A percentile compares a stretch with the other conserved stretches of the same genome.
phyloP scores from a whole-genome alignment of 2,797 vertebrate genomes.

The Pyrrhura leucotis region DNA sequence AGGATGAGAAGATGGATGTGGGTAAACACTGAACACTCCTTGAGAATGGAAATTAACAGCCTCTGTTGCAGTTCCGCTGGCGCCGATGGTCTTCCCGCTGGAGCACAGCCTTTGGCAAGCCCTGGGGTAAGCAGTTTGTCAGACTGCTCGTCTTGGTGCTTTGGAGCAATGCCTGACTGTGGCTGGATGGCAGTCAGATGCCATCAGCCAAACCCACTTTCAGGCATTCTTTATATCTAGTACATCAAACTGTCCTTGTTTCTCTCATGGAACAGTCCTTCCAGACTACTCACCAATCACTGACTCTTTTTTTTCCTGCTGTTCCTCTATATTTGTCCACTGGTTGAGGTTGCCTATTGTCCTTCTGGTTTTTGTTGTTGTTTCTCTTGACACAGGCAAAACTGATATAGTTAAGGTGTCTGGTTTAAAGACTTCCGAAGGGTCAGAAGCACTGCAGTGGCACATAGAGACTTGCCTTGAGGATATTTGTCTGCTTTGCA shows the following conservation, averaged over 20 bases:
- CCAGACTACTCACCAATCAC: neutral
- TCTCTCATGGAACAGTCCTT: neutral
- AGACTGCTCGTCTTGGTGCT: neutral
- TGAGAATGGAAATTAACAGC: neutral
- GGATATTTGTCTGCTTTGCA: neutral
- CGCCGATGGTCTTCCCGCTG: neutral
- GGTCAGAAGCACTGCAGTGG: neutral
- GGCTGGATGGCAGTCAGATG: neutral
- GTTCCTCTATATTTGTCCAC: neutral
- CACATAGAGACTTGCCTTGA: neutral
- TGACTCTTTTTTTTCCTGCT: neutral
- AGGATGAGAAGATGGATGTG: neutral
- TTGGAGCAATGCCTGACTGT: neutral
- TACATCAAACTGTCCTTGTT: neutral
- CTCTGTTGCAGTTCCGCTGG: neutral
- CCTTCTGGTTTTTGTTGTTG: neutral
- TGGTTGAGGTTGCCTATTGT: neutral
- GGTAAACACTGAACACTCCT: neutral
- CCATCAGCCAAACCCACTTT: neutral
- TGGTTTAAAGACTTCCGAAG: neutral
- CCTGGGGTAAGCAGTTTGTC: neutral
- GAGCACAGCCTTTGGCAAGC: neutral
- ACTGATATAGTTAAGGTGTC: neutral
- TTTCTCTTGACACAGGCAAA: neutral
- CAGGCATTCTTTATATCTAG: neutral